A percentile compares a stretch with the other conserved stretches of the same genome.
Conservation (phyloP, 2,113 vertebrate genomes). For the Cebus imitator region DNA sequence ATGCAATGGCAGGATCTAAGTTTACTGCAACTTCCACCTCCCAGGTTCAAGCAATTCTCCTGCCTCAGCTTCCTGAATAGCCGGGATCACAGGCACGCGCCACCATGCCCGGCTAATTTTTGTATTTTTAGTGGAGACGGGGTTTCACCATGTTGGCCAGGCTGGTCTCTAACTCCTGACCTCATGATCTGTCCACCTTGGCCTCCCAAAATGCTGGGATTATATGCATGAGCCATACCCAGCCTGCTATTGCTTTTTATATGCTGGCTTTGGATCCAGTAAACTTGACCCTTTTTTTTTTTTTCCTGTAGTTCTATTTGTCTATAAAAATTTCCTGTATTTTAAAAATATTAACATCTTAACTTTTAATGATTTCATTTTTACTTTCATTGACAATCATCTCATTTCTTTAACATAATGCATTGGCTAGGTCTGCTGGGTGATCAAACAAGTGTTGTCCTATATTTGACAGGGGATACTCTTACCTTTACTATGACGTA, state of each 20-base stretch:
- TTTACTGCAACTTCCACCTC: no score
- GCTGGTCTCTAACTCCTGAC: no score
- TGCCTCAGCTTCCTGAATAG: no score
- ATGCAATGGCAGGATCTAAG: no score
- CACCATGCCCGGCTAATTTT: no score
- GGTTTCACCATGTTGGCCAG: no score
- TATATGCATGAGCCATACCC: no score
- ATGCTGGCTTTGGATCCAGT: not conserved
- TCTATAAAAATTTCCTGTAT: not conserved
- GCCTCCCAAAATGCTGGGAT: no score
- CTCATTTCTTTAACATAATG: not conserved
- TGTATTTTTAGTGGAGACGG: no score
- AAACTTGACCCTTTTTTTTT: not conserved
- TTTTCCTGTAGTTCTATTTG: not conserved
- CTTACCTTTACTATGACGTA: not conserved
- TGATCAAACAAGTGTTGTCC: not conserved
- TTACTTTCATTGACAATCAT: not conserved
- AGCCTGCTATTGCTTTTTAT: not conserved
- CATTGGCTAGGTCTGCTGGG: not conserved
- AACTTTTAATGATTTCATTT: not conserved
- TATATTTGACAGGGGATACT: not conserved
- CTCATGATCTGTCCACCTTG: no score
- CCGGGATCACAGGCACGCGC: no score
- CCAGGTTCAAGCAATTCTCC: no score
- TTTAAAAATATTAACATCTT: not conserved